phyloP scores from a whole-genome alignment of 1,140 invertebrate genomes.

The Listronotus bonariensis region DNA sequence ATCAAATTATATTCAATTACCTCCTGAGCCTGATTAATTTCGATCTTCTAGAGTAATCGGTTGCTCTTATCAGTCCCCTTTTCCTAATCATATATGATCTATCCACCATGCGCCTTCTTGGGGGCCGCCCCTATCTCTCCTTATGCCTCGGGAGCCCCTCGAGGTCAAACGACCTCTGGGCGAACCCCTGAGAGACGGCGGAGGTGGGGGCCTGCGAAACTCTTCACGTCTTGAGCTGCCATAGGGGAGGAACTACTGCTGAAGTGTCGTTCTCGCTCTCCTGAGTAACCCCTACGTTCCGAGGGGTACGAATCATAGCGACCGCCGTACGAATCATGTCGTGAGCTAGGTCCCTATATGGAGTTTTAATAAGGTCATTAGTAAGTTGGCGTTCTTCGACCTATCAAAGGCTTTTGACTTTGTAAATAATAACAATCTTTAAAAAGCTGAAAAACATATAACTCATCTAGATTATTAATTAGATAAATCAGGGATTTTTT shows the following conservation, averaged over 20 bases:
- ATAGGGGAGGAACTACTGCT: conserved; percentile 31
- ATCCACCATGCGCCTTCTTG: conserved; percentile 46
- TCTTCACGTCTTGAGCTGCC: conserved; percentile 47
- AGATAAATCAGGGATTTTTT: not conserved
- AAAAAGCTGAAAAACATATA: not conserved
- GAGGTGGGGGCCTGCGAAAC: conserved; percentile 49
- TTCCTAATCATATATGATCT: conserved; percentile 51
- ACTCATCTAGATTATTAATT: conserved; percentile 1
- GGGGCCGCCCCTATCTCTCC: conserved; percentile 37
- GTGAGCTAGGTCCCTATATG: conserved; percentile 19
- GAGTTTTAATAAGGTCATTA: conserved; percentile 17
- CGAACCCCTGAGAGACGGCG: conserved; percentile 44
- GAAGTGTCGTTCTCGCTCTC: conserved; percentile 45
- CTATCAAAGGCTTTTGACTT: conserved; percentile 2
- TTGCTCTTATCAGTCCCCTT: conserved; percentile 41
- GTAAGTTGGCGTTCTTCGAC: not conserved
- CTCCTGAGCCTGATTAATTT: conserved; percentile 53
- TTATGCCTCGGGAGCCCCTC: conserved; percentile 37
- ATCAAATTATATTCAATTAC: conserved; percentile 45
- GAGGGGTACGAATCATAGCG: conserved; percentile 29
- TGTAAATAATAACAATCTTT: not conserved
- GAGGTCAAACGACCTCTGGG: conserved; percentile 50
- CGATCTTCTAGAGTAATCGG: conserved; percentile 49
- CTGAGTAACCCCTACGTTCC: conserved; percentile 51
- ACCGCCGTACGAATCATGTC: conserved; percentile 18